Base-by-base conservation (phyloP, 1,140 invertebrate species). In the Danaus melanippus region DNA sequence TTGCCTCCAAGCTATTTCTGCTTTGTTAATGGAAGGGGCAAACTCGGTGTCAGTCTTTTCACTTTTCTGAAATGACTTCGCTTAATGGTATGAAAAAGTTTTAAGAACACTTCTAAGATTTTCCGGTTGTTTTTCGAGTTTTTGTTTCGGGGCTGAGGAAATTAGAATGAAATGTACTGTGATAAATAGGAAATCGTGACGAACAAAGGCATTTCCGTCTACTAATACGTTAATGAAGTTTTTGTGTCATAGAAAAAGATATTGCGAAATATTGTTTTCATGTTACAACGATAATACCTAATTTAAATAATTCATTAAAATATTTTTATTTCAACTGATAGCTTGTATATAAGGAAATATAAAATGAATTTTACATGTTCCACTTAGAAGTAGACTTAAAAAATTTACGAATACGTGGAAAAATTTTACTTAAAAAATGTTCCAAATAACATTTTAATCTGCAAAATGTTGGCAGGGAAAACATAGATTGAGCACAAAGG, bases 21-120 rank as follows among this genome's bases (percentile, higher is more conserved):
- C 66, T 71, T 66, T 69, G 69, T 75, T 80, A 80, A 79, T 79
- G 74, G 76, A 76, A 74, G 67, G 70, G 66, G 69, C 67, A 74
- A 69, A 62, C 61, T 69, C 51, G 61, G 67, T 69, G 68, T 69
- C 67, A 60, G 53, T 61, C 64, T 69, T 73, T 74, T 72, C 68
- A 72, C 72, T 76, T 75, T 70, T 60, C 56, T 67, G 58, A 65
- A 65, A 76, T 72, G 74, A 70, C 71, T 76, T 62, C 58, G 70
- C 64, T 63, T 70, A 66, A 76, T 70, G 66, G 64, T 71, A 68
- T 67, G 65, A 74, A 71, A 78, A 70, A 74, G 62, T 70, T 71
- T 74, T 63, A 53, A 61, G 60, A 62, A 60, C 61, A 57, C 65
- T 59, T 58, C 41, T 54, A 50, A 56, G 55, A 66, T 64, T 66